Evolutionary conservation across 2,888 invertebrate genomes (phyloP), one percentile per base, ranked within the genome.

Genomic region (Leucophenga maculata): DNA sequence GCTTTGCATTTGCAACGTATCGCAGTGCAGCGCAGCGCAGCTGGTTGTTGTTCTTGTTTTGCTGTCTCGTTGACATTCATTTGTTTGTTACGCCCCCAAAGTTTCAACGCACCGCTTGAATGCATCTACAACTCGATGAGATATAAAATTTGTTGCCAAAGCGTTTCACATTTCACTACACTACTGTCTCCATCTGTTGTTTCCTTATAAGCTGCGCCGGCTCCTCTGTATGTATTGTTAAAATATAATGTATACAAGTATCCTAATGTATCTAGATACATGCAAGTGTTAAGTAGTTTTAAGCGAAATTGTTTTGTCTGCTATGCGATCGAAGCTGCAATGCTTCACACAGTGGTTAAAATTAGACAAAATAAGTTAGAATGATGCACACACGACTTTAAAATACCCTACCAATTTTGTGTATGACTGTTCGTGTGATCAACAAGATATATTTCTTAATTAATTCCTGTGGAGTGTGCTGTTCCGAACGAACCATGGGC

Each of bases 261-360:
- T 52, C 9, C n/a, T n/a, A n/a, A n/a, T 20, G 39, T 8, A 11
- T 39, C 9, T 39, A 32, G 8, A 8, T 32, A 8, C 39, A 39
- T 79, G 79, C 78, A 74, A 80, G 84, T 82, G 82, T 85, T 83
- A 82, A 80, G 80, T 81, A 84, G 77, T 85, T 82, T 80, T 75
- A 82, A 84, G 78, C 78, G 78, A 84, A 85, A 83, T 84, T 84
- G 75, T 83, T 84, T 79, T 79, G 81, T 77, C 74, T 39, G 39
- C 8, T 11, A 39, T 71, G 26, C 52, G 52, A 52, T 52, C 32
- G 6, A 16, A 32, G 44, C 46, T 6, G 44, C 44, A 44, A 26
- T 48, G 39, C 11, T 39, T 39, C 39, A 6, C 39, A 39, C 39
- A 39, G 39, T 39, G 39, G 39, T 39, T 6, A 39, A 39, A 39